Conservation (phyloP, 2,113 vertebrate genomes). For the Embiotoca jacksoni region DNA sequence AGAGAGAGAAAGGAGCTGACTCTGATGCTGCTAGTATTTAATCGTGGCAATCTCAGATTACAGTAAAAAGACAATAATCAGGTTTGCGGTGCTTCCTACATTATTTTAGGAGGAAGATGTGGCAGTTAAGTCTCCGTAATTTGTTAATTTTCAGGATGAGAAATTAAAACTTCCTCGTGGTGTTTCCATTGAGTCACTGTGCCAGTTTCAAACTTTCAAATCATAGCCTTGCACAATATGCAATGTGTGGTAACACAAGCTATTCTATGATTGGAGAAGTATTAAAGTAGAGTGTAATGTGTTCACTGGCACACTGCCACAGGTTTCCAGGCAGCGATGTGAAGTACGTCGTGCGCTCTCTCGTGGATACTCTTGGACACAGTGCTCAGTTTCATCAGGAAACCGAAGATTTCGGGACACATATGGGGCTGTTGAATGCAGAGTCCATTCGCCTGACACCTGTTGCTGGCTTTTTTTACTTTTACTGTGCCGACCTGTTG, state of each 20-base stretch:
- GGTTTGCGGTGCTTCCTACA: too few species aligned
- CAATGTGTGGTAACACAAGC: neutral
- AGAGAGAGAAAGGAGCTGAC: neutral
- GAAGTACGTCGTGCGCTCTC: slow-evolving; percentile 59
- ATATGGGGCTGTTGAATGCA: slow-evolving; percentile 25
- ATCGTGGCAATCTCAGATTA: too few species aligned
- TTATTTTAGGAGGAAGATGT: too few species aligned
- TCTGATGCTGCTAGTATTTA: too few species aligned
- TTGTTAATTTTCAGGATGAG: too few species aligned
- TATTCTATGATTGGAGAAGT: neutral
- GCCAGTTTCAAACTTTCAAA: too few species aligned
- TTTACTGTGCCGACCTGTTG: neutral
- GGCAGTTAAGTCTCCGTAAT: too few species aligned
- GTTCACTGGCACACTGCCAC: neutral
- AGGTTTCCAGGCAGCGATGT: slow-evolving; percentile 5
- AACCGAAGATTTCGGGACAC: slow-evolving; percentile 8
- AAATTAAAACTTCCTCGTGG: too few species aligned
- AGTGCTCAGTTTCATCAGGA: slow-evolving; percentile 10
- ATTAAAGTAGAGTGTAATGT: neutral
- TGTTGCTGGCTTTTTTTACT: slow-evolving; percentile 57
- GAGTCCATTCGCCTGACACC: slow-evolving; percentile 41
- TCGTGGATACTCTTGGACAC: slow-evolving; percentile 47
- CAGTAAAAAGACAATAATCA: too few species aligned
- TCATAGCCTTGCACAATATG: too few species aligned
- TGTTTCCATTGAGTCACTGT: too few species aligned